Conservation (phyloP, 2,888 invertebrate genomes). For the Lumbricus terrestris region DNA sequence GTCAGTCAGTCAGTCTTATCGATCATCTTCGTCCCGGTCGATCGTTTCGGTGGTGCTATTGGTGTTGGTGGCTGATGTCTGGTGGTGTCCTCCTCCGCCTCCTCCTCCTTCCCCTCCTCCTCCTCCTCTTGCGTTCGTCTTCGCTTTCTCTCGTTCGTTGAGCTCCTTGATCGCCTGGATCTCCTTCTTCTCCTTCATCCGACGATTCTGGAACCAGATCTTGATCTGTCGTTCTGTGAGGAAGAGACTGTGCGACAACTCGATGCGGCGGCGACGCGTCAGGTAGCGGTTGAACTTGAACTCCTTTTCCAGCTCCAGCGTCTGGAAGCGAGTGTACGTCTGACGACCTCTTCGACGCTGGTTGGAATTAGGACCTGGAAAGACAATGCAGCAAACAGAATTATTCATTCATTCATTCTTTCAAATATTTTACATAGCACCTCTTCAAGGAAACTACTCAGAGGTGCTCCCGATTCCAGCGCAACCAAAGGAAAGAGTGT, state of each 20-base stretch:
- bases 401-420: too few species aligned
- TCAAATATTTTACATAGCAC: too few species aligned
- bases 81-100: too few species aligned
- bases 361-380: constrained; percentile 53
- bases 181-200: constrained; percentile 99
- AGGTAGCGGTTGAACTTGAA: constrained; percentile 98
- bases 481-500: too few species aligned
- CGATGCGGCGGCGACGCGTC: constrained; percentile 92
- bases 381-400: background rate
- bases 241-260: constrained; percentile 94
- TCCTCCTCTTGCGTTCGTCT: too few species aligned
- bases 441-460: too few species aligned
- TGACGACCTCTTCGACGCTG: constrained; percentile 74
- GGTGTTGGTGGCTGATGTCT: too few species aligned
- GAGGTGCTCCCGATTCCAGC: too few species aligned
- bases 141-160: constrained; percentile 73
- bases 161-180: constrained; percentile 91
- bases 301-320: constrained; percentile 93
- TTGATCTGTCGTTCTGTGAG: constrained; percentile 88
- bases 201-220: constrained; percentile 79
- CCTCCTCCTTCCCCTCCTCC: too few species aligned
- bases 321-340: constrained; percentile 96
- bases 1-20: too few species aligned
- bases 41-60: background rate
- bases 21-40: background rate